Base-by-base conservation (phyloP, 1,140 invertebrate genomes). In the Papilio polytes region DNA sequence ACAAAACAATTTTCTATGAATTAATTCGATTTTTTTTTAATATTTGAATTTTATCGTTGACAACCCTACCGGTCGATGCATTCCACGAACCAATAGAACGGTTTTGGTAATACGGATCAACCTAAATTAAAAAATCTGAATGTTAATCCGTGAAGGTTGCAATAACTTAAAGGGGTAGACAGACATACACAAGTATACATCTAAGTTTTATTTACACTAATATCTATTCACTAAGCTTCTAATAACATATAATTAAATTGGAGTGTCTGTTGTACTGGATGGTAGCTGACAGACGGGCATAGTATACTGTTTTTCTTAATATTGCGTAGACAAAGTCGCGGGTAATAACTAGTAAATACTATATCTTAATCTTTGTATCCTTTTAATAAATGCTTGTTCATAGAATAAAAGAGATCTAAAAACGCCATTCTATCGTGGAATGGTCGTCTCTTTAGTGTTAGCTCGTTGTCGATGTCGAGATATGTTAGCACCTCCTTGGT, bases 361-460 rank as follows among this genome's bases (percentile, higher is more conserved):
- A 20, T 20, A 56, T 56, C 7, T 20, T 56, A n/a, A 56, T 73
- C 70, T 12, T 74, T 76, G 7, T 83, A 48, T n/a, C 79, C 74
- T 56, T 22, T 80, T 8, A 74, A 74, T 31, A 51, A 76, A 31
- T 80, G 15, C 63, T 78, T 77, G 48, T 90, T 85, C 1, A 80
- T 63, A 9, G 77, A 80, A 36, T 81, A 89, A 66, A 91, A 89
- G 1, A 91, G 83, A 44, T 91, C 85, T 85, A 84, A 88, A 74
- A 91, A 91, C 0, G 85, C 77, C 20, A 89, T 56, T 41, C 89
- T 81, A 0, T 84, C 41, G 48, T 85, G 31, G 46, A 83, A 87
- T 0, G 86, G 85, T 48, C 86, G 80, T 1, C 18, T 84, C 15
- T 74, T 77, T 22, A 87, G 12, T 0, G 59, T 51, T 13, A 88